Base-by-base conservation (phyloP, 1,140 invertebrate genomes). In the Heliconius hewitsoni region DNA sequence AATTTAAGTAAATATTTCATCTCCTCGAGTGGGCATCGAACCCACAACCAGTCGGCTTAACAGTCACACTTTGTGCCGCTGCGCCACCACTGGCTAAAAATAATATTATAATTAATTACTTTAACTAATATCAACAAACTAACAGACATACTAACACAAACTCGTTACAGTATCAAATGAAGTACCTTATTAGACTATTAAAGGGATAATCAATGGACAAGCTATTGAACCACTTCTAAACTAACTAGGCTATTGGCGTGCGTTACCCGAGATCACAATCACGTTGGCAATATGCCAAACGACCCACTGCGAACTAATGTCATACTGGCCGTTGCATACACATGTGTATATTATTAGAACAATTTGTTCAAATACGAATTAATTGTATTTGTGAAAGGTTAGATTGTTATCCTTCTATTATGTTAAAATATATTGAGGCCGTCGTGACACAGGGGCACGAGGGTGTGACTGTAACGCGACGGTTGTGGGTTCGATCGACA, bases 231-330 rank as follows among this genome's bases (percentile, higher is more conserved):
- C 60, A 66, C 60, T 66, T 66, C 42, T 72, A 77, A 50, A 37
- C 76, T 78, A 55, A 78, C 71, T 78, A 72, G 71, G 76, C 70
- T 46, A 78, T 78, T 57, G 70, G 76, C 50, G 71, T 78, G 52
- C 76, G 66, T 77, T 55, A 37, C 30, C 71, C 39, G 76, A 78
- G 76, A 78, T 79, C 60, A 74, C 19, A 71, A 80, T 80, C 66
- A 72, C 18, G 52, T 70, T 80, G 81, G 81, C 81, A 27, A 46
- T n/a, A 23, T 2, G 78, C 81, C 78, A 80, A 82, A 82, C 80
- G 75, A 72, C 73, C 73, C 76, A 80, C 76, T 74, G 73, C 46
- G 77, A 60, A 81, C 79, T 83, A 60, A 76, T 72, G 37, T 70
- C 23, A 27, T 66, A 42, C 60, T 76, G 74, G 74, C 30, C 74